phyloP scores from a whole-genome alignment of 2,888 invertebrate species.

The Ichneumoninae sp. region DNA sequence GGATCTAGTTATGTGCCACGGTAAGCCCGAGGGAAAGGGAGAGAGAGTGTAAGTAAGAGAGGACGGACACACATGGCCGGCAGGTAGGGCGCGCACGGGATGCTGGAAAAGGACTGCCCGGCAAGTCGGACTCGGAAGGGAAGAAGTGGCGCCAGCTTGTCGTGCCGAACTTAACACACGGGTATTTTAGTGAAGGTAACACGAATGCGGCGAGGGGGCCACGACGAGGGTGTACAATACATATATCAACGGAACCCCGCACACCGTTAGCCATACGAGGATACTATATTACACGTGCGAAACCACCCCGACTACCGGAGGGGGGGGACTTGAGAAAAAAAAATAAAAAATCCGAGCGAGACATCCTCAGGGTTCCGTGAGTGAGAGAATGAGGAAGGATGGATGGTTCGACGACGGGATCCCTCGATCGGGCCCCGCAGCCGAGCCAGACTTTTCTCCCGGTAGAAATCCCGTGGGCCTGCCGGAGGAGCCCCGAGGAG shows the following conservation, averaged over 20 bases:
- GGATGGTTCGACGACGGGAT: slow-evolving; percentile 62
- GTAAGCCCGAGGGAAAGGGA: slow-evolving; percentile 59
- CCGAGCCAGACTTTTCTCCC: slow-evolving; percentile 70
- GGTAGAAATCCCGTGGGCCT: slow-evolving; percentile 52
- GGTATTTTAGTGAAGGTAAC: slow-evolving; percentile 51
- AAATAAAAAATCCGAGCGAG: slow-evolving; percentile 1
- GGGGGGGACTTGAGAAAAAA: slow-evolving; percentile 13
- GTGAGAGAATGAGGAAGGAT: slow-evolving; percentile 64
- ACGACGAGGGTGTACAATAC: slow-evolving; percentile 43
- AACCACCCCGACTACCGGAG: slow-evolving; percentile 62
- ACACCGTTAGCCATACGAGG: slow-evolving; percentile 57
- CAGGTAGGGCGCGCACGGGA: slow-evolving; percentile 58
- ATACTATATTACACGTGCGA: slow-evolving; percentile 66
- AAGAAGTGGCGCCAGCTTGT: slow-evolving; percentile 81
- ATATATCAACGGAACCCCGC: slow-evolving; percentile 48
- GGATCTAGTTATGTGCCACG: slow-evolving; percentile 57
- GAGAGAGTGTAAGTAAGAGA: slow-evolving; percentile 57
- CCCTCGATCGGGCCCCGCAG: slow-evolving; percentile 68
- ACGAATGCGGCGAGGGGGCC: slow-evolving; percentile 47
- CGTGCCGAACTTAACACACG: slow-evolving; percentile 71
- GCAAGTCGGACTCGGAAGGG: slow-evolving; percentile 68
- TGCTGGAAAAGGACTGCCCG: slow-evolving; percentile 42
- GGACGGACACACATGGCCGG: slow-evolving; percentile 52
- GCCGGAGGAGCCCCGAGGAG: slow-evolving; percentile 49
- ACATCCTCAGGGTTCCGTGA: slow-evolving; percentile 41